A percentile compares a stretch with the other conserved stretches of the same genome.
phyloP scores from a whole-genome alignment of 2,888 invertebrate species.

The Acheta domesticus region DNA sequence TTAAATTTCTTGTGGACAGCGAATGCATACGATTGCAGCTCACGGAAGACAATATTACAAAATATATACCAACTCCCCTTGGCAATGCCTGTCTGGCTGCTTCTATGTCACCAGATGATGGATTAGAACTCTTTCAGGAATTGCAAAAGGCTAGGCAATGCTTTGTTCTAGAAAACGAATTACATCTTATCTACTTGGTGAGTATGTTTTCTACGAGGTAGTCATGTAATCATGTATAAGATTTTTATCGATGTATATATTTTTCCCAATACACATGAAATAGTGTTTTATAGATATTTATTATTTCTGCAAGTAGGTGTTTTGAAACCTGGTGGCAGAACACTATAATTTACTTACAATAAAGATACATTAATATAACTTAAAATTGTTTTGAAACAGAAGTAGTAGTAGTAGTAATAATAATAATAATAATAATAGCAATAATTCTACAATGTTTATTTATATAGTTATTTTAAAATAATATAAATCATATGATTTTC shows the following conservation, averaged over 20 bases:
- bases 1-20: constrained; percentile 70
- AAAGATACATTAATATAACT: too few relatives aligned
- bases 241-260: neutral
- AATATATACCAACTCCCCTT: constrained; percentile 75
- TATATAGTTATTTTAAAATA: too few relatives aligned
- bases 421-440: neutral
- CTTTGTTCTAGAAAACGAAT: constrained; percentile 88
- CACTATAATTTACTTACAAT: too few relatives aligned
- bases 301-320: too few relatives aligned
- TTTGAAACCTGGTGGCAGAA: too few relatives aligned
- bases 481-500: too few relatives aligned
- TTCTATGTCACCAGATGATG: constrained; percentile 92
- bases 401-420: constrained; percentile 19
- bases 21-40: constrained; percentile 67
- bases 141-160: constrained; percentile 83
- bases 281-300: neutral
- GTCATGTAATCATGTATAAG: neutral
- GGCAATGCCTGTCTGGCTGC: constrained; percentile 91
- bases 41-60: constrained; percentile 52
- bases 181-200: constrained; percentile 92
- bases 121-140: constrained; percentile 82
- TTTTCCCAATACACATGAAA: neutral
- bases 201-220: constrained; percentile 21
- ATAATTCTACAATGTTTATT: too few relatives aligned
- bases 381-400: too few relatives aligned